Evolutionary conservation across 2,113 vertebrate genomes (phyloP).

Genomic region (Arenaria interpres): DNA sequence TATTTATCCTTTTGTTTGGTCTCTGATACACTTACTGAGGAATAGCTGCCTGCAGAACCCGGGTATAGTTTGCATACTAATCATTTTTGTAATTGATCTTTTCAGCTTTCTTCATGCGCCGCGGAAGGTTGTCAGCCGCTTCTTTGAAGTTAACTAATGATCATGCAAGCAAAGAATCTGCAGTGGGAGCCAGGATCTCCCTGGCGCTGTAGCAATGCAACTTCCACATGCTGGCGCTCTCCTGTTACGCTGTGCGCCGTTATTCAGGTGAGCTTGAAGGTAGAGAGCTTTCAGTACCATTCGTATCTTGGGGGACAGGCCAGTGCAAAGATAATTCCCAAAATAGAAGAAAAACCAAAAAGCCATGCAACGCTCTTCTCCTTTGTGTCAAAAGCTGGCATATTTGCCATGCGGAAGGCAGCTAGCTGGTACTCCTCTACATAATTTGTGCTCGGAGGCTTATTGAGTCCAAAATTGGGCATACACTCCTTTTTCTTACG

Average conservation of each 20-base stretch:
- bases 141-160: slow-evolving; percentile 79
- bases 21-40: not conserved
- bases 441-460: not conserved
- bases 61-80: slow-evolving; percentile 64
- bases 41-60: not conserved
- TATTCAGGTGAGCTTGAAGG: not conserved
- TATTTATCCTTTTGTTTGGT: slow-evolving; percentile 47
- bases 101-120: slow-evolving; percentile 62
- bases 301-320: not conserved
- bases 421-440: not conserved
- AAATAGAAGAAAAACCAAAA: not conserved
- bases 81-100: slow-evolving; percentile 79
- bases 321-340: not conserved
- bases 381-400: not conserved
- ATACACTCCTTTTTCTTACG: not conserved
- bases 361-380: not conserved
- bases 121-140: slow-evolving; percentile 74
- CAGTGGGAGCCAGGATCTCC: slow-evolving; percentile 44
- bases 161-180: slow-evolving; percentile 20
- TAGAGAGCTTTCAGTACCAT: slow-evolving; percentile 10
- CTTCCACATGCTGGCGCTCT: not conserved
- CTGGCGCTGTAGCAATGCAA: not conserved
- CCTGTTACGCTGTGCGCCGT: not conserved
- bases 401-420: not conserved
- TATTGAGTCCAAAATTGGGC: not conserved